Percentiles rank a stretch among this genome's conserved stretches.
Evolutionary conservation across 2,797 vertebrate species (phyloP).

Genomic region (Sparus aurata): DNA sequence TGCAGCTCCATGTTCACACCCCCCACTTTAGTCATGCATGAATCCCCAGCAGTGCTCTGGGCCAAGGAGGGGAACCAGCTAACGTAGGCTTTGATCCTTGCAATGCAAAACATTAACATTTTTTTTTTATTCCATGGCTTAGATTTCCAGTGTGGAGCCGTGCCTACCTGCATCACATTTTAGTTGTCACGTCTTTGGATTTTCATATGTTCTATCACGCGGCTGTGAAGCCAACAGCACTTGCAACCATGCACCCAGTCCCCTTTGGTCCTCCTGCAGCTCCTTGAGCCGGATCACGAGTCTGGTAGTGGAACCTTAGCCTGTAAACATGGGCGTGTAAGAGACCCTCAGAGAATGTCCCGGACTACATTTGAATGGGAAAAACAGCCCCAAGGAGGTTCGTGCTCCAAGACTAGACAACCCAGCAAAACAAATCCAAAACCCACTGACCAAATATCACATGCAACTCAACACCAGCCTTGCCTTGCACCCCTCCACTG

Average conservation of each 20-base stretch:
- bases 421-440: slow-evolving; percentile 38
- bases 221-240: slow-evolving; percentile 4
- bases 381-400: slow-evolving; percentile 7
- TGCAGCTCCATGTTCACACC: slow-evolving; percentile 55
- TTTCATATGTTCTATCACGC: slow-evolving; percentile 1
- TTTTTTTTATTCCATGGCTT: slow-evolving; percentile 36
- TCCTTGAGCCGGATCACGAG: not conserved
- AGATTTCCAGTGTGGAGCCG: slow-evolving; percentile 13
- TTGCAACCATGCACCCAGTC: not conserved
- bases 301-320: slow-evolving; percentile 15
- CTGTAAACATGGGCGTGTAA: slow-evolving; percentile 48
- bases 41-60: slow-evolving; percentile 50
- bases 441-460: slow-evolving; percentile 63
- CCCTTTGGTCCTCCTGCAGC: slow-evolving; percentile 4
- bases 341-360: slow-evolving; percentile 52
- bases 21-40: slow-evolving; percentile 56
- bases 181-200: not conserved
- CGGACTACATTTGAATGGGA: slow-evolving; percentile 41
- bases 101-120: slow-evolving; percentile 45
- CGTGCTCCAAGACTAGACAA: slow-evolving; percentile 37
- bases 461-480: slow-evolving; percentile 75
- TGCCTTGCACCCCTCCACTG: slow-evolving; percentile 19
- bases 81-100: slow-evolving; percentile 62
- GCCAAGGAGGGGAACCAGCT: slow-evolving; percentile 45
- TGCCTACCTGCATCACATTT: slow-evolving; percentile 35